phyloP scores from a whole-genome alignment of 1,140 invertebrate genomes.

The Ceratina australensis region DNA sequence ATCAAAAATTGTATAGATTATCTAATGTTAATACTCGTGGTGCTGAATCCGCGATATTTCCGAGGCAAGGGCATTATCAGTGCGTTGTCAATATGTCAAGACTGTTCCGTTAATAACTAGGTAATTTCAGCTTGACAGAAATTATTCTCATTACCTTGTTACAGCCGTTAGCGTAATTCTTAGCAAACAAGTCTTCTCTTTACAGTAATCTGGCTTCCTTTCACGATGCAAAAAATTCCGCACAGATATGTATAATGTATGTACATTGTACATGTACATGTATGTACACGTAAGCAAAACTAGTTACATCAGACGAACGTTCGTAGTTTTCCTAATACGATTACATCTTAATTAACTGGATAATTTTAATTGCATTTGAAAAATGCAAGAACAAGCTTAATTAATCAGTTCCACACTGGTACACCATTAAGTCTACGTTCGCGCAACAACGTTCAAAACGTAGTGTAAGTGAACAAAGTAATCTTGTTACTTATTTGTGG shows the following conservation, averaged over 20 bases:
- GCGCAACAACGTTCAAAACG: too few relatives aligned
- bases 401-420: neutral
- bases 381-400: slow-evolving; percentile 1
- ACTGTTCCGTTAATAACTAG: neutral
- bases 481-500: neutral
- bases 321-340: neutral
- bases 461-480: neutral
- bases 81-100: neutral
- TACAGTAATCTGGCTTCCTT: neutral
- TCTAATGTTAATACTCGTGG: too few relatives aligned
- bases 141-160: slow-evolving; percentile 8
- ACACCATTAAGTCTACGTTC: neutral
- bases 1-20: too few relatives aligned
- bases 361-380: slow-evolving; percentile 1
- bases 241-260: neutral
- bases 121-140: neutral
- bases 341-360: slow-evolving; percentile 10
- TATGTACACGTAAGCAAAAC: neutral
- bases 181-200: neutral
- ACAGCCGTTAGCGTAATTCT: neutral
- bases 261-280: too few relatives aligned
- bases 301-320: neutral
- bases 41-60: too few relatives aligned
- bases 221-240: neutral
- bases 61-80: too few relatives aligned